Evolutionary conservation across 2,888 invertebrate species (phyloP), one percentile per base, ranked within the genome.

Genomic region (Cybosia mesomella): DNA sequence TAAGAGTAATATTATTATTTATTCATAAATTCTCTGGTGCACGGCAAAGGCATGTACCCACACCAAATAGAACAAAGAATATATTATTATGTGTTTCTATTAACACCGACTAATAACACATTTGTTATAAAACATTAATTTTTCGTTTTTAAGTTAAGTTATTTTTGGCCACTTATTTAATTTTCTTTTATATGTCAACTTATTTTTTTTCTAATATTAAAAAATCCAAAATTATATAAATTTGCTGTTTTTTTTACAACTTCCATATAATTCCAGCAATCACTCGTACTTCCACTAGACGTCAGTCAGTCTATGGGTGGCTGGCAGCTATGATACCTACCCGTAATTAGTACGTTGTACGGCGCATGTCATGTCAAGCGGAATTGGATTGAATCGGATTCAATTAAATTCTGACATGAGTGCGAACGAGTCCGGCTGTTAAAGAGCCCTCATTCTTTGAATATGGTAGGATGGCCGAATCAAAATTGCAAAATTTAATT

Each of bases 341-440:
- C 83, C 86, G 91, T 91, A 92, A 92, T 93, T 92, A 91, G 88
- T 86, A 84, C 85, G 84, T 83, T 80, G 83, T 71, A 76, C 80
- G 79, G 83, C 77, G 77, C 79, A 82, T 84, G 85, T 87, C 86
- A 84, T 84, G 85, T 85, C 83, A 82, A 81, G 81, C 79, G 75
- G 82, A 83, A 86, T 76, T 86, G 83, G 85, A 86, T 87, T 84
- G 86, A 87, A 90, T 86, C 88, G 88, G 86, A 89, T 92, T 91
- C 91, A 92, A 93, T 93, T 93, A 92, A 92, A 91, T 86, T 89
- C 84, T 77, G 85, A 88, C 87, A 87, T 84, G 86, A 83, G 85
- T 84, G 82, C 77, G 79, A 81, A 73, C 79, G 79, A 79, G 73
- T 73, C 75, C 81, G 80, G 83, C 82, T 81, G 81, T 81, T 85